Percentiles rank a stretch among this genome's conserved stretches.
phyloP scores from a whole-genome alignment of 2,888 invertebrate genomes.

The Sympetrum striolatum region DNA sequence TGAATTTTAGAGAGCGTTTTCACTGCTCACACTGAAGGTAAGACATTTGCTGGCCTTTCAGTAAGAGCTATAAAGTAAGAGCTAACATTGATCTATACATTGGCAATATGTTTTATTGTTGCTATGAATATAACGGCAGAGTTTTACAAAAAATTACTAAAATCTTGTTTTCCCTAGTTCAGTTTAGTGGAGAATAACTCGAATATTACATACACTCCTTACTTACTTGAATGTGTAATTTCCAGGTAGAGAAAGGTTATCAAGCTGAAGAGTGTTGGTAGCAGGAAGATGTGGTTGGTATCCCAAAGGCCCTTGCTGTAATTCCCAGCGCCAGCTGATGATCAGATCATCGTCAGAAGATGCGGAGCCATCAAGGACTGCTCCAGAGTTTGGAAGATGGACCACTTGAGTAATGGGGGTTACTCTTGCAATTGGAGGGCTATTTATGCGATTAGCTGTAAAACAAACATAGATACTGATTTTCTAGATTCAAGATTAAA shows the following conservation, averaged over 20 bases:
- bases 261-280: constrained; percentile 81
- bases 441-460: constrained; percentile 79
- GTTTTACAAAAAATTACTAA: no score
- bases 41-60: no score
- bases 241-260: constrained; percentile 83
- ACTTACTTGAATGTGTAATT: constrained; percentile 82
- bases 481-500: no score
- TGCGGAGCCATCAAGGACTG: constrained; percentile 83
- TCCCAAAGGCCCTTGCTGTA: constrained; percentile 85
- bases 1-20: no score
- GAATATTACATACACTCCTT: not conserved
- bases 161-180: no score
- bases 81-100: no score
- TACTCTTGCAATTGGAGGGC: constrained; percentile 83
- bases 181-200: no score
- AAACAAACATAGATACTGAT: constrained; percentile 44
- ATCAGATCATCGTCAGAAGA: constrained; percentile 85
- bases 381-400: constrained; percentile 86
- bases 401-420: constrained; percentile 86
- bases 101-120: no score
- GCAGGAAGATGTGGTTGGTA: constrained; percentile 82
- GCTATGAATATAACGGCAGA: no score
- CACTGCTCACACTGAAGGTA: no score
- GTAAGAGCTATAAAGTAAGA: no score
- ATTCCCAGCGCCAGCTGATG: constrained; percentile 90